Percentiles rank a stretch among this genome's conserved stretches.
These are phyloP conservation scores for Prionace glauca DNA, from an alignment of 2,797 vertebrate species.

Conservation along the genomic window DNA sequence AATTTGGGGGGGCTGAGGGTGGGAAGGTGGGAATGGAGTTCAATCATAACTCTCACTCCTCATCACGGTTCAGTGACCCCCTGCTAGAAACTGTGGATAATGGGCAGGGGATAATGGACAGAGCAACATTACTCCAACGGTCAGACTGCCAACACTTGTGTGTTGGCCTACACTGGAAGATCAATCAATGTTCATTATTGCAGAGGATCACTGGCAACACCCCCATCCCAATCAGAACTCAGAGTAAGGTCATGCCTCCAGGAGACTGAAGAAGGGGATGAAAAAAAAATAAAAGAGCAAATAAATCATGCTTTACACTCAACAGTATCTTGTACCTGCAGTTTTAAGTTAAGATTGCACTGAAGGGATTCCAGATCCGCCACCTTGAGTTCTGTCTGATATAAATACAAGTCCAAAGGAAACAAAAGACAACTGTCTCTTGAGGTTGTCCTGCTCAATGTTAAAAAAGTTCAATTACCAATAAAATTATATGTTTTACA, in stretches of 20 bases:
- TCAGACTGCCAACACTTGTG: neutral
- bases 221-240: neutral
- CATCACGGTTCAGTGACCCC: neutral
- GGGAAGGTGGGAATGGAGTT: neutral
- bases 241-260: neutral
- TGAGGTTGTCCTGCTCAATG: neutral
- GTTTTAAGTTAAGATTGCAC: neutral
- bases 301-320: neutral
- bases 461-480: neutral
- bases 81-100: neutral
- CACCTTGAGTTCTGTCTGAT: neutral
- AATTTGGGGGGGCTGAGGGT: neutral
- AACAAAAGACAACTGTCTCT: neutral
- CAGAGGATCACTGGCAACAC: neutral
- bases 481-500: neutral
- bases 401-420: neutral
- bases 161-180: neutral
- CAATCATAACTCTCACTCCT: neutral
- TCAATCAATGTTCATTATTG: neutral
- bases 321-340: neutral
- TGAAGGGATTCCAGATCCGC: neutral
- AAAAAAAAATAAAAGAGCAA: neutral
- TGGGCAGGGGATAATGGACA: neutral
- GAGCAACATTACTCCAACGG: neutral
- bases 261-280: neutral